Conservation (phyloP, 2,888 invertebrate species). For the Loripinus fragilis region DNA sequence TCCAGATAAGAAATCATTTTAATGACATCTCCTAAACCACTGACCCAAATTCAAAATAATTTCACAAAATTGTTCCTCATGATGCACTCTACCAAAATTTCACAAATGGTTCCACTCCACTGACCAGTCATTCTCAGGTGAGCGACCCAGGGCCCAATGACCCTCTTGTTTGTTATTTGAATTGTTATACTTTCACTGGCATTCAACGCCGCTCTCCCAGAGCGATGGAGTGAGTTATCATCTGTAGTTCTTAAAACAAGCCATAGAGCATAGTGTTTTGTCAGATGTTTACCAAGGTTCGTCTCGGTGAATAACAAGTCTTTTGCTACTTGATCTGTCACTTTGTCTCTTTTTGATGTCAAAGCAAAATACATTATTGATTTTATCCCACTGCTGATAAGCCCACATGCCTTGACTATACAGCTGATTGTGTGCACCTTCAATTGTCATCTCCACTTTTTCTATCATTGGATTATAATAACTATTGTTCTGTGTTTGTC, state of each 20-base stretch:
- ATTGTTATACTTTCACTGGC: constrained; percentile 50
- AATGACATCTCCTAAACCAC: no score
- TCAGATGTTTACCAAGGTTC: constrained; percentile 39
- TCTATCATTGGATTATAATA: constrained; percentile 54
- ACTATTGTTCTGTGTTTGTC: constrained; percentile 20
- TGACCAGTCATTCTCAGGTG: no score
- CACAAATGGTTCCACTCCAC: no score
- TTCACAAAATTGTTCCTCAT: no score
- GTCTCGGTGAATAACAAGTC: constrained; percentile 28
- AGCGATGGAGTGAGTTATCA: constrained; percentile 51
- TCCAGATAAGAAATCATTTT: no score
- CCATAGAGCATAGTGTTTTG: constrained; percentile 43
- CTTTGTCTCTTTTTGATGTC: constrained; percentile 27
- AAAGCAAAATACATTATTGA: constrained; percentile 41
- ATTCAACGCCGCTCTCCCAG: constrained; percentile 53
- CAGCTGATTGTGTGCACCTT: constrained; percentile 57
- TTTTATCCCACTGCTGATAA: constrained; percentile 61
- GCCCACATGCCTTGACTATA: constrained; percentile 57
- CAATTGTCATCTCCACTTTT: constrained; percentile 7
- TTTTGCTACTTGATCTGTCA: constrained; percentile 33
- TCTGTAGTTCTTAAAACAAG: constrained; percentile 46
- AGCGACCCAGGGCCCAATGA: no score
- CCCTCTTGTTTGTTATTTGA: constrained; percentile 50
- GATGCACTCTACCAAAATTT: no score
- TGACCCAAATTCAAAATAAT: no score